Conservation (phyloP, 35 echinoderm and acorn worm genomes). For the Hemicentrotus pulcherrimus region DNA sequence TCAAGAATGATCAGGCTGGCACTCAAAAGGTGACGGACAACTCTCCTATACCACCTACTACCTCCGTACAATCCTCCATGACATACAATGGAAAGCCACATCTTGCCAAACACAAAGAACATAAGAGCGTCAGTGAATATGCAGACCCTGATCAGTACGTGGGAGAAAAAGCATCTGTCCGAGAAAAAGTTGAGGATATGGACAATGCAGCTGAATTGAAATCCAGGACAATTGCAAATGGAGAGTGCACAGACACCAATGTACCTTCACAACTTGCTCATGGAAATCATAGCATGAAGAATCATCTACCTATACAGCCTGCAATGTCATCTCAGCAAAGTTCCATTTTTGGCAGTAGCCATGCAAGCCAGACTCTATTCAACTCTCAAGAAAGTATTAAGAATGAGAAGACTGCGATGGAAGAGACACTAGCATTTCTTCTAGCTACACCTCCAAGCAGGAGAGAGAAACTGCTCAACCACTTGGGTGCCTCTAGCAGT, state of each 20-base stretch:
- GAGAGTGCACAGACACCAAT: neutral
- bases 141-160: neutral
- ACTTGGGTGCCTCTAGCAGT: neutral
- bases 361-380: neutral
- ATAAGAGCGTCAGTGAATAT: neutral
- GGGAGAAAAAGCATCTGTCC: neutral
- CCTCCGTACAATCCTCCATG: neutral
- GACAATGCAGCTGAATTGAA: neutral
- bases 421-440: constrained; percentile 58
- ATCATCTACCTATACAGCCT: neutral
- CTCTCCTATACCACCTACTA: neutral
- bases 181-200: neutral
- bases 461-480: neutral
- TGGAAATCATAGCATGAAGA: neutral
- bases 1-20: neutral
- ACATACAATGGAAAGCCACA: neutral
- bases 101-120: neutral
- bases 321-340: neutral
- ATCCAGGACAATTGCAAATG: neutral
- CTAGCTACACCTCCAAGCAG: constrained; percentile 53
- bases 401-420: neutral
- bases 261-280: neutral
- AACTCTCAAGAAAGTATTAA: neutral
- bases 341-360: neutral
- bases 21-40: neutral